Evolutionary conservation across 2,113 vertebrate genomes (phyloP).

Genomic region (Salvator merianae): DNA sequence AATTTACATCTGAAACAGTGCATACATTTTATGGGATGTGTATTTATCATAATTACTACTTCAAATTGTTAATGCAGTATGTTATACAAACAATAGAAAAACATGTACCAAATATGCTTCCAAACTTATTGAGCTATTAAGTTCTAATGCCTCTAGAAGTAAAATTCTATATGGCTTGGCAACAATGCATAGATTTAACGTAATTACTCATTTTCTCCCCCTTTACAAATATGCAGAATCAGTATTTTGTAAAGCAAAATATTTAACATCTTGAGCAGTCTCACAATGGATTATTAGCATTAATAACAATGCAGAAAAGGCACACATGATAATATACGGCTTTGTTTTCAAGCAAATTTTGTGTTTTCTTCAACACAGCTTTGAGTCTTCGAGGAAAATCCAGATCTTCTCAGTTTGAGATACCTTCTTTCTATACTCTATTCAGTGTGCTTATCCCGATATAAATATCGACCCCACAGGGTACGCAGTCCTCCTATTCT

Average conservation of each 20-base stretch:
- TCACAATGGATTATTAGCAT: conserved; percentile 77
- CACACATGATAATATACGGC: conserved; percentile 79
- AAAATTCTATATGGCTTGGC: conserved; percentile 93
- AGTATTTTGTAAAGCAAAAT: conserved; percentile 79
- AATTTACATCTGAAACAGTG: conserved; percentile 99
- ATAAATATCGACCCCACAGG: conserved; percentile 71
- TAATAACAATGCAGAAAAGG: conserved; percentile 83
- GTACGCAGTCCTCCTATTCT: conserved; percentile 69
- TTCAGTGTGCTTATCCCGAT: conserved; percentile 68
- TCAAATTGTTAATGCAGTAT: conserved; percentile 93
- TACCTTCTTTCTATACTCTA: conserved; percentile 71
- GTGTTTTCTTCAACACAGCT: conserved; percentile 76
- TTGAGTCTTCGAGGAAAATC: conserved; percentile 71
- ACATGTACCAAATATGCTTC: conserved; percentile 84
- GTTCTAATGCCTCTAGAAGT: conserved; percentile 88
- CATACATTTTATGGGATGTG: conserved; percentile 82
- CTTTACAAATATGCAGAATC: conserved; percentile 77
- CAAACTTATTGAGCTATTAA: conserved; percentile 80
- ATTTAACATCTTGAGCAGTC: conserved; percentile 73
- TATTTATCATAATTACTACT: conserved; percentile 94
- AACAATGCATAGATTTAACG: conserved; percentile 98
- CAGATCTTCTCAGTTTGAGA: conserved; percentile 80
- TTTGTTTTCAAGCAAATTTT: conserved; percentile 77
- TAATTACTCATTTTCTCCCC: conserved; percentile 81
- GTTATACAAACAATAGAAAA: conserved; percentile 88